phyloP scores from a whole-genome alignment of 2,113 vertebrate genomes.

The Ptychochromis oligacanthus region DNA sequence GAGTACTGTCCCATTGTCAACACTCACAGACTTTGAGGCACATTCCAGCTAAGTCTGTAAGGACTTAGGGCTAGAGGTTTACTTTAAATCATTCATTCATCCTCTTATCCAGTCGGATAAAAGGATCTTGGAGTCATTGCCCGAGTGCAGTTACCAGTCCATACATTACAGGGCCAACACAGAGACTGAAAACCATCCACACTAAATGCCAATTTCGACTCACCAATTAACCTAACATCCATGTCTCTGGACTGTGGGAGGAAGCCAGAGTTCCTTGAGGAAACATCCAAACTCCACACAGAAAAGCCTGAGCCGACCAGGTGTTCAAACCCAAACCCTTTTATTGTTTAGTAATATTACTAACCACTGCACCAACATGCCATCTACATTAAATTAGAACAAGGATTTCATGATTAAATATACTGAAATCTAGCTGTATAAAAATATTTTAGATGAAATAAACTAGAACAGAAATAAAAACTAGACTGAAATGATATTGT shows the following conservation, averaged over 20 bases:
- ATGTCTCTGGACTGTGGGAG: not conserved
- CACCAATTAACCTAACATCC: not conserved
- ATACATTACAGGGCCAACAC: not conserved
- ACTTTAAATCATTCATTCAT: not conserved
- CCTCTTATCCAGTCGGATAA: not conserved
- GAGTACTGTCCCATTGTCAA: not conserved
- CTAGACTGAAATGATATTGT: no score
- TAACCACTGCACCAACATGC: not conserved
- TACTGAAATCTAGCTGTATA: no score
- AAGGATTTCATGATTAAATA: not conserved
- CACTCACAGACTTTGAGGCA: no score
- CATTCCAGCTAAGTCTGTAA: not conserved
- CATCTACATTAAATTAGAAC: accelerated
- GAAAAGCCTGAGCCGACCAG: not conserved
- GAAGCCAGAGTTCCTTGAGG: not conserved
- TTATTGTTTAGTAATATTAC: not conserved
- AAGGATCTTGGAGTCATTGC: no score
- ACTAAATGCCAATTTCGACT: not conserved
- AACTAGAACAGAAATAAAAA: no score
- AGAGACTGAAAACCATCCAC: not conserved
- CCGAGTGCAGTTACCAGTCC: not conserved
- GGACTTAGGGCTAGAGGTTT: not conserved
- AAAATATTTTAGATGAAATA: no score
- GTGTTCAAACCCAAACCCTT: not conserved
- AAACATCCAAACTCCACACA: not conserved